Base-by-base conservation (phyloP, 2,113 vertebrate genomes). In the Centropus bengalensis region DNA sequence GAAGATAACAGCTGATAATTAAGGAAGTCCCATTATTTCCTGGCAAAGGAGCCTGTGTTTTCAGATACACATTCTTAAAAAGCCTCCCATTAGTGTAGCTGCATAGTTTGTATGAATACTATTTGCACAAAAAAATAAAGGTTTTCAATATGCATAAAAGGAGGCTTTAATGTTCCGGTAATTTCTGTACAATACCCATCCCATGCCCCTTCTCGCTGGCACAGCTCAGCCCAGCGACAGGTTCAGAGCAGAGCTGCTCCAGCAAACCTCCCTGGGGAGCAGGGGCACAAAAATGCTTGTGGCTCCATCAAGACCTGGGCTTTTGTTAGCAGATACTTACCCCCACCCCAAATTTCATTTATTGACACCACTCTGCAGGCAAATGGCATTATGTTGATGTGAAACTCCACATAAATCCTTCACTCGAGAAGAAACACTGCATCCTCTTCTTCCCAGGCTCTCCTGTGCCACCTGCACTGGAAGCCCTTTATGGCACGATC, bases 1-100 rank as follows among this genome's bases (percentile, higher is more conserved):
- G 92, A 88, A 94, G 78, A 97, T 83, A 96, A 86, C 82, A 89
- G 85, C 80, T 94, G 85, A 96, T 91, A 93, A 95, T 95, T 96
- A 88, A 94, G 87, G 78, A 95, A 83, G 84, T 91, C 89, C 82
- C 78, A 94, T 95, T 95, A 89, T 94, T 89, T 91, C 59, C 89
- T 93, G 88, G 91, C 94, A 94, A 88, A 94, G 67, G 38, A 82
- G 64, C 40, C 58, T 69, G 33, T 91, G 74, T 92, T 94, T 94
- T 83, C 69, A 94, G 80, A 93, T 66, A 59, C 80, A 82, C 78
- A 90, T 86, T 95, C 94, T 95, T 95, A 92, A 96, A 94, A 80
- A 52, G 86, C 86, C 36, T 94, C 67, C 83, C 62, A 89, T 94
- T 77, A 95, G 49, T 45, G 71, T 84, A 70, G 82, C 80, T 91